Conservation (phyloP, 2,888 invertebrate genomes). For the Phrixothrix hirtus region DNA sequence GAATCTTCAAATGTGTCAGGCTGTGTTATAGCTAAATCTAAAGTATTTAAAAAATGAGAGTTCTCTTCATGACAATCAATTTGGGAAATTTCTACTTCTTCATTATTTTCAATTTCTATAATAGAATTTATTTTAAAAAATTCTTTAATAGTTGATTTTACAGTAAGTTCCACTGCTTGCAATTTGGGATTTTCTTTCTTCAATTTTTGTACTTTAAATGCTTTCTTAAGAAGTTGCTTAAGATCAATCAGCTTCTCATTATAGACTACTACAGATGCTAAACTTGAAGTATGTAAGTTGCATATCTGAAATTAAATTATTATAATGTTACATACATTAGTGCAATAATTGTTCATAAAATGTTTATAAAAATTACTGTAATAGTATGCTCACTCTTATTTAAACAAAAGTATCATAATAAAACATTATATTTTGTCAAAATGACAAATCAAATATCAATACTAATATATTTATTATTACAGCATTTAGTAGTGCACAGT, state of each 20-base stretch:
- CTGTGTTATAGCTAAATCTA: constrained; percentile 48
- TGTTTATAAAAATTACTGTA: no score
- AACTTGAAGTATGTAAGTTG: constrained; percentile 65
- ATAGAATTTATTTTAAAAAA: constrained; percentile 55
- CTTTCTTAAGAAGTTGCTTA: constrained; percentile 36
- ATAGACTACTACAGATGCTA: constrained; percentile 70
- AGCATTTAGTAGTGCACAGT: not conserved
- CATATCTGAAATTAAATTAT: constrained; percentile 64
- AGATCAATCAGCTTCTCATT: constrained; percentile 65
- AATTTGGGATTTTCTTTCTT: constrained; percentile 7
- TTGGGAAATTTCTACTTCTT: constrained; percentile 40
- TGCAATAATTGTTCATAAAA: not conserved
- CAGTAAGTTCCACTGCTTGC: not conserved
- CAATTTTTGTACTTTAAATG: constrained; percentile 27
- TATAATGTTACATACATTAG: not conserved
- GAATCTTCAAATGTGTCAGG: constrained; percentile 44
- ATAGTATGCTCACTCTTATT: no score
- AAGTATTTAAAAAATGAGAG: constrained; percentile 52
- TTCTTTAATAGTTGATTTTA: constrained; percentile 2
- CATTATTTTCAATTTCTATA: constrained; percentile 42
- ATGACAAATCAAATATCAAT: constrained; percentile 9
- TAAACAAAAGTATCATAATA: not conserved
- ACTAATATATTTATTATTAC: not conserved
- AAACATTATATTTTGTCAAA: no score
- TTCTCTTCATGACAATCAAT: constrained; percentile 50